Conservation (phyloP, 2,888 invertebrate species). For the Siphonodentalium dalli region DNA sequence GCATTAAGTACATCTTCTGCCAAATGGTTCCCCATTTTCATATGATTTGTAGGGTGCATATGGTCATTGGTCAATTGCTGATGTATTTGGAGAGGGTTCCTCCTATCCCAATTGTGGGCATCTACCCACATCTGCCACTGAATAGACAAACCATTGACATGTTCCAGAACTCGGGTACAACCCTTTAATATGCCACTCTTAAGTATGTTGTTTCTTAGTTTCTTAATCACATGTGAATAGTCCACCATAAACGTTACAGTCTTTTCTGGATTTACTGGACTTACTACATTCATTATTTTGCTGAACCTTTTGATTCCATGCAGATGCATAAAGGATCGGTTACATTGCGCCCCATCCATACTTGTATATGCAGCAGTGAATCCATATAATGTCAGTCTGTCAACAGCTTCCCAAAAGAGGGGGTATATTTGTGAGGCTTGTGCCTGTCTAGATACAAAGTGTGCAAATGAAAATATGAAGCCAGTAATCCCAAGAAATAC, state of each 20-base stretch:
- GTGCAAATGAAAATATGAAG: conserved; percentile 29
- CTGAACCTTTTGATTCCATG: conserved; percentile 4
- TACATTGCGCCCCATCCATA: conserved; percentile 27
- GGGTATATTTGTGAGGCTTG: conserved; percentile 20
- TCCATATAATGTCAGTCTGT: conserved; percentile 12
- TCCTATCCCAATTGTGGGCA: conserved; percentile 26
- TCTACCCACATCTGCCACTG: conserved; percentile 28
- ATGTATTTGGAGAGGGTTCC: conserved; percentile 25
- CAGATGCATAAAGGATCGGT: conserved; percentile 23
- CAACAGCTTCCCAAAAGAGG: conserved; percentile 26
- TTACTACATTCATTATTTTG: background rate
- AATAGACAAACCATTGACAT: conserved; percentile 10
- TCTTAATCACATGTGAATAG: conserved; percentile 22
- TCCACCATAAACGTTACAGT: conserved; percentile 20
- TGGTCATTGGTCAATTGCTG: conserved; percentile 23
- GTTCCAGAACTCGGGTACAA: conserved; percentile 7
- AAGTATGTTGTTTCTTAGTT: conserved; percentile 24
- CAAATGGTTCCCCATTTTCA: conserved; percentile 32
- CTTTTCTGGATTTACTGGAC: conserved; percentile 4
- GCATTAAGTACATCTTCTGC: conserved; percentile 29
- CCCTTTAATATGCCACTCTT: conserved; percentile 14
- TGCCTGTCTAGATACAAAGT: conserved; percentile 16
- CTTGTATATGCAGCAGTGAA: conserved; percentile 18
- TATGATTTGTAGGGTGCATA: conserved; percentile 16
- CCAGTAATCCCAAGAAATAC: too few relatives aligned